Evolutionary conservation across 2,888 invertebrate species (phyloP).

Genomic region (Acrocera orbiculus): DNA sequence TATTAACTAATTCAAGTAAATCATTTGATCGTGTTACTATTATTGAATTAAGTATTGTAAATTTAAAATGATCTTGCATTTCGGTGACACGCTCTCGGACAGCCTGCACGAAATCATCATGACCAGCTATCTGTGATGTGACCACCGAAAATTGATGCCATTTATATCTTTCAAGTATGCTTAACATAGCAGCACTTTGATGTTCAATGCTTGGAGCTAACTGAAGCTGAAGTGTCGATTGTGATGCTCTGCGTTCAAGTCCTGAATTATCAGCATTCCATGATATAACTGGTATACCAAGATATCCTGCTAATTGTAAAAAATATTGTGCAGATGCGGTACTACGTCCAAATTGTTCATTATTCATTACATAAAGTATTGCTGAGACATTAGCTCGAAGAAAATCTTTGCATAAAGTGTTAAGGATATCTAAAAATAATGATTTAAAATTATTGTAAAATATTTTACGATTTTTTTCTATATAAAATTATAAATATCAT

Average conservation of each 20-base stretch:
- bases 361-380: conserved; percentile 88
- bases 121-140: conserved; percentile 83
- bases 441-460: conserved; percentile 2
- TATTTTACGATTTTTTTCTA: background rate
- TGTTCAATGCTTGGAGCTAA: conserved; percentile 93
- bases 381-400: conserved; percentile 77
- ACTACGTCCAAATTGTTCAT: conserved; percentile 82
- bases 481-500: background rate
- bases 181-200: conserved; percentile 86
- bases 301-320: conserved; percentile 78
- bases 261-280: conserved; percentile 98
- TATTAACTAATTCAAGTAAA: conserved; percentile 64
- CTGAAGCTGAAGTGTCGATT: conserved; percentile 78
- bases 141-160: conserved; percentile 94
- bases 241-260: conserved; percentile 58
- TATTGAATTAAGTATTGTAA: conserved; percentile 73
- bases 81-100: conserved; percentile 73
- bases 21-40: conserved; percentile 63
- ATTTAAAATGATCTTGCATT: conserved; percentile 60
- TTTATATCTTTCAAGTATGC: conserved; percentile 85
- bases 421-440: conserved; percentile 63
- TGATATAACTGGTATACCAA: conserved; percentile 89
- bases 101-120: conserved; percentile 90
- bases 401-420: conserved; percentile 76
- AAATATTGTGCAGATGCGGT: conserved; percentile 90